Conservation (phyloP, 1,140 invertebrate genomes). For the Drosophila athabasca region DNA sequence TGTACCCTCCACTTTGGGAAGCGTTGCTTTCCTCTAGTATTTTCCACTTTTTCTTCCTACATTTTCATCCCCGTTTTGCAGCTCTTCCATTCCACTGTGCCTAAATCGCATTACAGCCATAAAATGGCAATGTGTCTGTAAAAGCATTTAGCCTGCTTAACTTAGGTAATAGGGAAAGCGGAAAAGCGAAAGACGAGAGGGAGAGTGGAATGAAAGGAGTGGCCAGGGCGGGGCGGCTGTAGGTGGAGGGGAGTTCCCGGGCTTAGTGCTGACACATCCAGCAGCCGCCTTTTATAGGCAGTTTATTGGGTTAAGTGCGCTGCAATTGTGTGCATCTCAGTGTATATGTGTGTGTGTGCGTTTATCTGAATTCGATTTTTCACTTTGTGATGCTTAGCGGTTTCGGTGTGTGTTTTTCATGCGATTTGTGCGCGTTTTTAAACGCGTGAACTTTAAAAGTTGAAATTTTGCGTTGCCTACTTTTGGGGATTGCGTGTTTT, state of each 20-base stretch:
- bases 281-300: slow-evolving; percentile 46
- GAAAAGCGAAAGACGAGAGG: no score
- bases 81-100: slow-evolving; percentile 22
- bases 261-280: slow-evolving; percentile 59
- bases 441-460: neutral
- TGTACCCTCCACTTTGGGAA: no score
- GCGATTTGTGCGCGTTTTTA: slow-evolving; percentile 26
- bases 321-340: slow-evolving; percentile 25
- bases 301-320: slow-evolving; percentile 69
- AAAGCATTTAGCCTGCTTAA: slow-evolving; percentile 40
- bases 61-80: neutral
- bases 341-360: slow-evolving; percentile 14
- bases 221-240: no score
- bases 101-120: slow-evolving; percentile 48
- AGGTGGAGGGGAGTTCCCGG: neutral
- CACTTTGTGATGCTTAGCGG: slow-evolving; percentile 43
- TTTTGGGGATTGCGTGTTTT: slow-evolving; percentile 18
- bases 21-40: neutral
- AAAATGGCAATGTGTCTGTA: slow-evolving; percentile 46
- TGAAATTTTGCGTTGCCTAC: slow-evolving; percentile 31
- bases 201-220: neutral
- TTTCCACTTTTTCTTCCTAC: neutral
- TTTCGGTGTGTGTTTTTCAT: slow-evolving; percentile 35
- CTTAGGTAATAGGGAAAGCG: slow-evolving; percentile 35
- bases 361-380: slow-evolving; percentile 50